Evolutionary conservation across 2,113 vertebrate genomes (phyloP), one percentile per base, ranked within the genome.

Genomic region (Dipodomys spectabilis): DNA sequence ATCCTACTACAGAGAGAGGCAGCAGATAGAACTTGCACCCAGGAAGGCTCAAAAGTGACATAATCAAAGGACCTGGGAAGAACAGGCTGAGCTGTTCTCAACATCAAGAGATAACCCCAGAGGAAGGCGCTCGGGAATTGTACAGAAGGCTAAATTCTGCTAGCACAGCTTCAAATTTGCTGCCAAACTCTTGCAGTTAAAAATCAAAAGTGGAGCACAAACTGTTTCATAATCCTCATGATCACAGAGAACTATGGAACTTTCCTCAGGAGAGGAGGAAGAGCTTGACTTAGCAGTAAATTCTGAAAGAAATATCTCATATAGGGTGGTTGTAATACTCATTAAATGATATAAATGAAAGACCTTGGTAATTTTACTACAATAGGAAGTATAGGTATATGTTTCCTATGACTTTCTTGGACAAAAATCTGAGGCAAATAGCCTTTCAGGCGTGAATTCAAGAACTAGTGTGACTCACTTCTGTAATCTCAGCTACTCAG

Each of bases 161-260:
- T 73, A 92, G 65, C 53, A 27, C 15, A 7, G 68, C 64, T 35
- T 84, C 65, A 74, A 45, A 79, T 77, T 67, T 82, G 62, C 45
- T 88, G 84, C 73, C 68, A 94, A 93, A 27, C 19, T 93, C 91
- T 53, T 67, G 84, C 78, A 87, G 82, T 68, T 87, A 69, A 72
- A 90, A 89, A 77, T 30, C 62, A 44, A 83, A 96, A 96, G 30
- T 94, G 35, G 90, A 72, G 57, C 91, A 95, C n/a, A n/a, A 84
- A 93, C 86, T 77, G n/a, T 96, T 96, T 92, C 10, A 60, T 57
- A 94, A 87, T 69, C 69, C 25, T 92, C 77, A 69, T 74, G 82
- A 95, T 93, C 93, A 94, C 68, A 92, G 57, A 85, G 79, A 93
- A 95, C 84, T 93, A 64, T 84, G 91, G 90, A 81, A 95, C 64